Evolutionary conservation across 2,888 invertebrate genomes (phyloP), one percentile per base, ranked within the genome.

Genomic region (Trissolcus japonicus): DNA sequence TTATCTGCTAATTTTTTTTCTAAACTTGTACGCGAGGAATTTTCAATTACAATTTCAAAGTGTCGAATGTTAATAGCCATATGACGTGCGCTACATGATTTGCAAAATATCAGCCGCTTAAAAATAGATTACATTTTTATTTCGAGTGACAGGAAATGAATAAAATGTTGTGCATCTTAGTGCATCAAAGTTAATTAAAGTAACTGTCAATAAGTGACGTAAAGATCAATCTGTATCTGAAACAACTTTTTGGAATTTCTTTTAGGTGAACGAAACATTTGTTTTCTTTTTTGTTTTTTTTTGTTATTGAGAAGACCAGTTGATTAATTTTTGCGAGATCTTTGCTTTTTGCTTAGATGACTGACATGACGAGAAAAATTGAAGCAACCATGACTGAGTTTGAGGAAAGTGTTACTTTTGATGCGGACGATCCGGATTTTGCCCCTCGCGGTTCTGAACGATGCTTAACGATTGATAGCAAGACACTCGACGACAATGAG

Each of bases 401-500:
- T 76, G 88, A 88, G 71, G 88, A 88, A 82, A 88, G 80, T 79
- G 82, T 88, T 67, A 85, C 82, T 67, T 88, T 88, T 80, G 88
- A 88, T 78, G 80, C 84, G 67, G 88, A 88, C 65, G 88, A 88
- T 81, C 88, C 88, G 60, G 88, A 88, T 79, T 88, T 88, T 80
- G 84, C 86, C 16, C 85, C 86, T 53, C 59, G 79, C 53, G 71
- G 77, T 62, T 63, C 81, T 14, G 69, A 76, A 50, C 80, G 79
- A 29, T 79, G 66, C 35, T 80, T 83, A 51, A 73, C 81, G 48
- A 82, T 81, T 60, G 79, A 85, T 63, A 56, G 62, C 56, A 82
- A 83, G 61, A 79, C 79, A 14, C 62, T 77, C 61, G 72, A 78
- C 62, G 77, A 80, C 76, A 80, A 81, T 79, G 81, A 80, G 46